These are phyloP conservation scores for Antheraea pernyi DNA, from an alignment of 1,140 invertebrate species.

Conservation along the genomic window DNA sequence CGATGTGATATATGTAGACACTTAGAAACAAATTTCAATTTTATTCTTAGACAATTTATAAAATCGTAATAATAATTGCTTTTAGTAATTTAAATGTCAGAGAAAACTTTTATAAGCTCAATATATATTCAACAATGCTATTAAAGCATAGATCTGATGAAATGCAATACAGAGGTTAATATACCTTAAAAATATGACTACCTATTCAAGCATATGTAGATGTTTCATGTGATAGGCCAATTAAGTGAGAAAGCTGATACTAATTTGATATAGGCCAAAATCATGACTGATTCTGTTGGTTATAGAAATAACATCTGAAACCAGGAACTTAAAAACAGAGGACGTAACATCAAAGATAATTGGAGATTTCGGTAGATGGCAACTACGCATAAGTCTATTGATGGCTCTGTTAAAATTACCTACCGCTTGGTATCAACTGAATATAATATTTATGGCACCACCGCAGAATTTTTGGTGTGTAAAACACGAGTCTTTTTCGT, in stretches of 20 bases:
- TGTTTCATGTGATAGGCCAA: not conserved
- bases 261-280: not conserved
- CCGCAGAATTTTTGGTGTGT: slow-evolving; percentile 77
- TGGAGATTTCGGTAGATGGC: slow-evolving; percentile 86
- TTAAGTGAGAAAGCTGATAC: not conserved
- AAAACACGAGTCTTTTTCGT: slow-evolving; percentile 48
- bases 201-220: not conserved
- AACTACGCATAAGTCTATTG: slow-evolving; percentile 81
- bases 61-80: too few relatives aligned
- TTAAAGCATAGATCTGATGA: not conserved
- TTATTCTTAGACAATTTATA: too few relatives aligned
- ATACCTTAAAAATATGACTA: not conserved
- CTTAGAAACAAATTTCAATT: too few relatives aligned
- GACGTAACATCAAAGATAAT: slow-evolving; percentile 74
- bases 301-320: not conserved
- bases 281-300: not conserved
- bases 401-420: slow-evolving; percentile 85
- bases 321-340: slow-evolving; percentile 19
- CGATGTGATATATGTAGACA: too few relatives aligned
- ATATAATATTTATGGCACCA: slow-evolving; percentile 83
- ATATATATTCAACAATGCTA: not conserved
- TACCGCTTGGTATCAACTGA: slow-evolving; percentile 81
- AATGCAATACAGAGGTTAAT: not conserved
- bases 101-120: too few relatives aligned
- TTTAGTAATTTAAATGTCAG: too few relatives aligned